phyloP scores from a whole-genome alignment of 2,888 invertebrate genomes.

The Cheilosia scutellata region DNA sequence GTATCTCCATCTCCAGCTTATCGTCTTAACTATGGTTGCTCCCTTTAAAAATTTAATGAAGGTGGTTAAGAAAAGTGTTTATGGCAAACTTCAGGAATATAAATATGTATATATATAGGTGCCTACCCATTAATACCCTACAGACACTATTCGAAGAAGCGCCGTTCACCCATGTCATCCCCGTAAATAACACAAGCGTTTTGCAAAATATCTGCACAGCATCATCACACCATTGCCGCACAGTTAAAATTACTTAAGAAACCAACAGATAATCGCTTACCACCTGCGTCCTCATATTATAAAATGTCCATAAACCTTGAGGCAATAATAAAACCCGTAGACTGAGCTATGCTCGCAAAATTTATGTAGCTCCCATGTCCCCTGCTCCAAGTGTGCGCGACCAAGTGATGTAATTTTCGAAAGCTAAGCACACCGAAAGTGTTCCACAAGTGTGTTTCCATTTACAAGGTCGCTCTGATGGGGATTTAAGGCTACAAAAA shows the following conservation, averaged over 20 bases:
- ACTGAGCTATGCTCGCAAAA: background rate
- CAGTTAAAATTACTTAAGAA: slow-evolving; percentile 29
- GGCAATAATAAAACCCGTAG: background rate
- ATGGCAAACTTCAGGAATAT: too few relatives aligned
- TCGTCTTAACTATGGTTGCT: too few relatives aligned
- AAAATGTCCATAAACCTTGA: slow-evolving; percentile 31
- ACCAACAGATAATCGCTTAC: slow-evolving; percentile 31
- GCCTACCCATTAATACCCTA: too few relatives aligned
- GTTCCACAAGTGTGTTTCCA: slow-evolving; percentile 40
- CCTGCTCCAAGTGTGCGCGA: background rate
- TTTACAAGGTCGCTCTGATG: slow-evolving; percentile 22
- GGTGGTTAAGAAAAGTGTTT: too few relatives aligned
- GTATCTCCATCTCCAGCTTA: too few relatives aligned
- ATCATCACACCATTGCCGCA: background rate
- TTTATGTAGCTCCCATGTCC: slow-evolving; percentile 19
- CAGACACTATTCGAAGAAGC: background rate
- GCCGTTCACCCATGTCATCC: background rate
- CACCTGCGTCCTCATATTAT: slow-evolving; percentile 40
- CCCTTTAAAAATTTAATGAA: too few relatives aligned
- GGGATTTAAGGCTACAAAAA: slow-evolving; percentile 7
- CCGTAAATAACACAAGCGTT: background rate
- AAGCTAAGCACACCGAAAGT: slow-evolving; percentile 26
- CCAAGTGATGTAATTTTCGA: slow-evolving; percentile 12
- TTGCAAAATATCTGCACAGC: background rate
- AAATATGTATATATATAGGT: too few relatives aligned